Percentiles rank a stretch among this genome's conserved stretches.
These are phyloP conservation scores for Enteromius unitaeniatus DNA, from an alignment of 2,797 vertebrate genomes.

Conservation along the genomic window DNA sequence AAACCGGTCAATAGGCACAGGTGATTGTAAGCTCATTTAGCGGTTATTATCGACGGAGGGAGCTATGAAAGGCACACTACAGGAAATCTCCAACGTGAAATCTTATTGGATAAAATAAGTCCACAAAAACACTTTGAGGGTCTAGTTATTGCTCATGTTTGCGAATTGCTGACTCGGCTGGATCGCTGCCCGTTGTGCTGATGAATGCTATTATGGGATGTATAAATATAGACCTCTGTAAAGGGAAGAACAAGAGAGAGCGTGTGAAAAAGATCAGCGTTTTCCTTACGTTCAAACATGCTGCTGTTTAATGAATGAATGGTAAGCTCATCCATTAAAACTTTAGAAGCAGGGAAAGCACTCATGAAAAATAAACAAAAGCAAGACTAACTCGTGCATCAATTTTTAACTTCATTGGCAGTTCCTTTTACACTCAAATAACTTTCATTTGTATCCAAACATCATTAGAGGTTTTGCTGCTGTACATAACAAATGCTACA, in stretches of 20 bases:
- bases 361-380: constrained; percentile 7
- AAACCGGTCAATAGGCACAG: background rate
- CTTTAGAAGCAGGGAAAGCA: background rate
- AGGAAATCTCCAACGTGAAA: constrained; percentile 26
- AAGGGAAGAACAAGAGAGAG: constrained; percentile 22
- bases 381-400: background rate
- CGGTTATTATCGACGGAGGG: background rate
- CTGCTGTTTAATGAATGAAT: constrained; percentile 35
- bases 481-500: background rate
- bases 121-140: constrained; percentile 20
- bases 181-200: constrained; percentile 28
- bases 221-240: constrained; percentile 50
- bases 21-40: constrained; percentile 25
- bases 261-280: background rate
- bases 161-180: constrained; percentile 40
- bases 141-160: constrained; percentile 34
- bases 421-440: background rate
- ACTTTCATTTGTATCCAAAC: background rate
- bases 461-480: background rate
- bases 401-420: background rate
- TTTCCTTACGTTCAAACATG: constrained; percentile 23
- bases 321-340: background rate
- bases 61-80: constrained; percentile 10
- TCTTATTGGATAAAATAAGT: constrained; percentile 22
- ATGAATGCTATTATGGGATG: constrained; percentile 41